Percentiles rank a stretch among this genome's conserved stretches.
phyloP scores from a whole-genome alignment of 1,140 invertebrate genomes.

The Drosophila sturtevanti region DNA sequence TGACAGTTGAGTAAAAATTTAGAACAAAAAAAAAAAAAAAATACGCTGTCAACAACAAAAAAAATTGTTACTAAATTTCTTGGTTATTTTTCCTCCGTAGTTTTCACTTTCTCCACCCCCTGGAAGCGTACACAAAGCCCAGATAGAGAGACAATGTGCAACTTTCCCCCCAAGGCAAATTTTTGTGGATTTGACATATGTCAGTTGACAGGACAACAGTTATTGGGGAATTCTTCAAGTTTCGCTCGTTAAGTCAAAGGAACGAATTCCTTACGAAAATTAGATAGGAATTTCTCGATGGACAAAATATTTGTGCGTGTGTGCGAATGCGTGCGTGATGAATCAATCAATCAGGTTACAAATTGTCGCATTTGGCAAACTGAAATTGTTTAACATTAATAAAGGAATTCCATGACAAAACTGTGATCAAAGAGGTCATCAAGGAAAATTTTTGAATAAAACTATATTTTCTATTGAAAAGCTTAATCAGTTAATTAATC shows the following conservation, averaged over 20 bases:
- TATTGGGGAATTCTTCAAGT: conserved; percentile 8
- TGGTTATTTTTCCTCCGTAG: conserved; percentile 9
- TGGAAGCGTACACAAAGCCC: conserved; percentile 35
- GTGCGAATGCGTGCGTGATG: neutral
- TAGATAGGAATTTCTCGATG: no score
- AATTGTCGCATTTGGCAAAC: neutral
- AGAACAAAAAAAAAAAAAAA: conserved; percentile 70
- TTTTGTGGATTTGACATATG: conserved; percentile 28
- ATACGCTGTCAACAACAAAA: conserved; percentile 57
- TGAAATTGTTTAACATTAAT: neutral
- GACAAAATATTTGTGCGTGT: no score
- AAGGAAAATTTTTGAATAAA: no score
- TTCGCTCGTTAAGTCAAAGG: neutral
- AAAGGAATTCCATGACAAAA: no score
- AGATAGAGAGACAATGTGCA: conserved; percentile 33
- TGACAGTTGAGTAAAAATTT: conserved; percentile 72
- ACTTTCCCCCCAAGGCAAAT: conserved; percentile 21
- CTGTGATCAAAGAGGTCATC: no score
- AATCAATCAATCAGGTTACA: neutral
- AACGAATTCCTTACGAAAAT: neutral
- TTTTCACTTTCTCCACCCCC: conserved; percentile 29
- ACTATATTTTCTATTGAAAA: no score
- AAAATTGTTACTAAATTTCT: conserved; percentile 26
- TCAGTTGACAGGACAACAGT: conserved; percentile 12
- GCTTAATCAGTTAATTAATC: no score